Conservation (phyloP, 2,888 invertebrate species). For the Epirrita christyi region DNA sequence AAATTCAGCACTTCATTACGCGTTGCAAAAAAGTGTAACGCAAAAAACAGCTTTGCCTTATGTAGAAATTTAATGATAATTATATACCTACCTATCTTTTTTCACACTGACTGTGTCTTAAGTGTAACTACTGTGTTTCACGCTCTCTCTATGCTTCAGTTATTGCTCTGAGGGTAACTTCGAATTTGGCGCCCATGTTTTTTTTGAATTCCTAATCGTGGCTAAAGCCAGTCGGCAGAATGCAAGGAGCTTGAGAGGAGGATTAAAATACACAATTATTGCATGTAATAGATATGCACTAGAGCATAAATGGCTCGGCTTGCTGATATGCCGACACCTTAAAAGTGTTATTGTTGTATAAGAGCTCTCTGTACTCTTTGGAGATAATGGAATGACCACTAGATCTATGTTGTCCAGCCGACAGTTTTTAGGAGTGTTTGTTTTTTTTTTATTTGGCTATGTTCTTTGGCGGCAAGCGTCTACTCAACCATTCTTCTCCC, state of each 20-base stretch:
- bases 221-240: slow-evolving; percentile 48
- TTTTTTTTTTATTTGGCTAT: background rate
- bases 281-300: slow-evolving; percentile 80
- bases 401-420: slow-evolving; percentile 31
- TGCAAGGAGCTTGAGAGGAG: slow-evolving; percentile 55
- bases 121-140: no score
- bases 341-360: slow-evolving; percentile 48
- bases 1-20: no score
- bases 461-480: background rate
- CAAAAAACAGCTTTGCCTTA: no score
- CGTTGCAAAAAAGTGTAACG: no score
- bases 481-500: background rate
- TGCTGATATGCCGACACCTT: slow-evolving; percentile 66
- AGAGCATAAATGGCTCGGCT: slow-evolving; percentile 74
- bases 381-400: slow-evolving; percentile 44
- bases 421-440: slow-evolving; percentile 18
- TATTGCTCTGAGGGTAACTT: slow-evolving; percentile 64
- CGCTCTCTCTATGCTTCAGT: no score
- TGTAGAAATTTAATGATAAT: no score
- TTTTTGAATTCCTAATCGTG: slow-evolving; percentile 43
- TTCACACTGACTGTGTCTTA: no score
- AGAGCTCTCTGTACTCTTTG: slow-evolving; percentile 43
- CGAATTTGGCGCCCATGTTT: slow-evolving; percentile 57
- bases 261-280: slow-evolving; percentile 66
- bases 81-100: no score